Evolutionary conservation across 2,888 invertebrate genomes (phyloP), one percentile per base, ranked within the genome.

Genomic region (Leptinotarsa rubiginosa): DNA sequence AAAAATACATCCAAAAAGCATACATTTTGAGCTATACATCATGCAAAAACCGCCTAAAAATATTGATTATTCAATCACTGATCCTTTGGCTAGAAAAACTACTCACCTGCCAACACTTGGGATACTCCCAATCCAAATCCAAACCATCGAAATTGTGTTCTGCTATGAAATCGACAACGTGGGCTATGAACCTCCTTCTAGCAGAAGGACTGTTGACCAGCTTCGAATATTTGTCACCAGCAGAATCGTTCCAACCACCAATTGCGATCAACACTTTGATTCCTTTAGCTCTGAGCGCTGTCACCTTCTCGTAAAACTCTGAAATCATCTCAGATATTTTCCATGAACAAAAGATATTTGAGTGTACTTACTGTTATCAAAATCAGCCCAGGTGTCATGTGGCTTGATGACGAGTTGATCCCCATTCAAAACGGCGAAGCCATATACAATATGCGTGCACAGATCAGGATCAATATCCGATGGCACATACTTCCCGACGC

Each of bases 241-340:
- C 94, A 0, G 96, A 97, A 87, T 97, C 97, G 84, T 96, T 97
- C 97, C 97, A 97, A 0, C 97, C 98, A 7, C 98, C 98, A 74
- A 98, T 92, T 0, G 97, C 97, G 2, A 98, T 89, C 0, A 96
- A 89, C 0, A 96, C 95, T 86, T 95, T 96, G 16, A 95, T 90
- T 0, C 94, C 94, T 79, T 92, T 92, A 1, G 90, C 88, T 81
- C 93, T 95, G 47, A 93, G 89, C 0, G 92, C 92, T 0, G 93
- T 93, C 3, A 97, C 95, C 84, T 96, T 93, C 83, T 95, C 95
- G 86, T 96, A 97, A 87, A 96, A 96, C 87, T 94, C 94, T 94
- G 84, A 49, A 88, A 88, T 10, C 3, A 3, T 10, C 41, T 10
- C 41, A 41, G 41, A 41, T 15, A 20, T 18, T 15, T 15, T 65